phyloP scores from a whole-genome alignment of 2,888 invertebrate species.

The Hypselothyrea guttata region DNA sequence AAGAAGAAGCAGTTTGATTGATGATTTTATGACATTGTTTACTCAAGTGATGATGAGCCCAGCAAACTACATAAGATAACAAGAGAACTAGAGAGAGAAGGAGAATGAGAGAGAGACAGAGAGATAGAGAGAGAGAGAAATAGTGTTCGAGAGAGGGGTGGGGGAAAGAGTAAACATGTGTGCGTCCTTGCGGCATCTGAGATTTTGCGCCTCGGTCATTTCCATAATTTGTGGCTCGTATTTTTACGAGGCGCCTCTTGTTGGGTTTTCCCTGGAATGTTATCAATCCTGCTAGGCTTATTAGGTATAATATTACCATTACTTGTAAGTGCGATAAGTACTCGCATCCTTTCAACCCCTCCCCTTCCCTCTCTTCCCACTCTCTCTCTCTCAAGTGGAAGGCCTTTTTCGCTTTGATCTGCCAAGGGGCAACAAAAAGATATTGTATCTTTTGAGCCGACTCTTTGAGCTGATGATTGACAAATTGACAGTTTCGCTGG shows the following conservation, averaged over 20 bases:
- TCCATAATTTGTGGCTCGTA: conserved; percentile 40
- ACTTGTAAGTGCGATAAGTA: conserved; percentile 76
- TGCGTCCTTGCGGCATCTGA: conserved; percentile 19
- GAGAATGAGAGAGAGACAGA: not conserved
- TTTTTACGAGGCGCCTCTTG: conserved; percentile 38
- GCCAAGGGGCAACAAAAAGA: conserved; percentile 12
- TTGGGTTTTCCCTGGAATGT: conserved; percentile 65
- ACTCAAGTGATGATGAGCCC: conserved; percentile 73
- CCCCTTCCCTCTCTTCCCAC: no score
- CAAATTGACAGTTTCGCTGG: conserved; percentile 2
- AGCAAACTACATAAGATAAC: conserved; percentile 33
- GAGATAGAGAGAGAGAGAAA: not conserved
- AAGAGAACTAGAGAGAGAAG: no score
- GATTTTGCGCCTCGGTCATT: conserved; percentile 37
- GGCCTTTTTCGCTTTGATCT: conserved; percentile 36
- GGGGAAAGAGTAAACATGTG: not conserved
- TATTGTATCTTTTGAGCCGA: not conserved
- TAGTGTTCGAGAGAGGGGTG: not conserved
- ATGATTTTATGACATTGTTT: conserved; percentile 78
- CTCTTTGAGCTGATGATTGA: conserved; percentile 16
- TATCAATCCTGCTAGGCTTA: conserved; percentile 75
- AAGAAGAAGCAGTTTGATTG: conserved; percentile 56
- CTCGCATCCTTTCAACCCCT: no score
- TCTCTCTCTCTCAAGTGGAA: conserved; percentile 42
- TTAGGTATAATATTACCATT: conserved; percentile 78